Conservation (phyloP, 2,113 vertebrate species). For the Crypturellus undulatus region DNA sequence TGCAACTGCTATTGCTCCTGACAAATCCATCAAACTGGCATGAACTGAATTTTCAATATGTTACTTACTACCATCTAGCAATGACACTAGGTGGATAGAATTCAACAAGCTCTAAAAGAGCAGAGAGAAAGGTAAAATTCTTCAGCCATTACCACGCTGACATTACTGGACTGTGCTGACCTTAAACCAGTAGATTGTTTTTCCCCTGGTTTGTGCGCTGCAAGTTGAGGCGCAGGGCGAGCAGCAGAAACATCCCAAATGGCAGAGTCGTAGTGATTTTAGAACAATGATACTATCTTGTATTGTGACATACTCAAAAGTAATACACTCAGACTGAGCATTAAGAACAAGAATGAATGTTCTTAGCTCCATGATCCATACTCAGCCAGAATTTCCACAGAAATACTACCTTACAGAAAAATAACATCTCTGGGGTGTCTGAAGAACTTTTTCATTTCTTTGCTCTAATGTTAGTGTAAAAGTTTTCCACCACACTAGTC, state of each 20-base stretch:
- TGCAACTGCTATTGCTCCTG: background rate
- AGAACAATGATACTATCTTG: background rate
- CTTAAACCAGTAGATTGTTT: background rate
- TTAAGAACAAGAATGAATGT: background rate
- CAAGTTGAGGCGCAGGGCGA: background rate
- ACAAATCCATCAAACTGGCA: background rate
- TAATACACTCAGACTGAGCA: background rate
- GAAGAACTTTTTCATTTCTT: background rate
- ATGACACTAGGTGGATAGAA: background rate
- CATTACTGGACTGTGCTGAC: too few species aligned
- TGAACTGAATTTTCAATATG: background rate
- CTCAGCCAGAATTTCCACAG: background rate
- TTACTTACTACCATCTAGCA: background rate
- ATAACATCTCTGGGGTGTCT: too few species aligned
- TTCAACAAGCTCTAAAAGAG: background rate
- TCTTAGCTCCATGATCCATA: background rate
- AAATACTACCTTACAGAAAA: background rate
- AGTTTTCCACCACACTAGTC: background rate
- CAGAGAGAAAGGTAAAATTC: background rate
- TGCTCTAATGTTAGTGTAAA: background rate
- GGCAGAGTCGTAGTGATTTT: background rate
- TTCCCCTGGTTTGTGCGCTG: background rate
- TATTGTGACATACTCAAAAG: background rate
- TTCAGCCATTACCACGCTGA: background rate
- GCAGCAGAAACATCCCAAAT: background rate